Conservation (phyloP, 1,140 invertebrate genomes). For the Heliconius nattereri region DNA sequence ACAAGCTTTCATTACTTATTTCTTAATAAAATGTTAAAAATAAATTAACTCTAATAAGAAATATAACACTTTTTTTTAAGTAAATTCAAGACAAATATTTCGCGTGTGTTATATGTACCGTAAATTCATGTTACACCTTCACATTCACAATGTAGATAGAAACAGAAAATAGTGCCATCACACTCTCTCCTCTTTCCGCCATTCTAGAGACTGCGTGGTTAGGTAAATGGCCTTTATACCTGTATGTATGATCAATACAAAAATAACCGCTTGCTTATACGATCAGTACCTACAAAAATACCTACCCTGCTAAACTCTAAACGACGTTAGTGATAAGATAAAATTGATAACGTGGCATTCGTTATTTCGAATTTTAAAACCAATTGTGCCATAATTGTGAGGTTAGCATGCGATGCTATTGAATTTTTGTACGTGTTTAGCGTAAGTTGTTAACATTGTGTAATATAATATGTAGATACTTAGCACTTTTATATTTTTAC, state of each 20-base stretch:
- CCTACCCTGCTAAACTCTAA: background rate
- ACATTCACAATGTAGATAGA: background rate
- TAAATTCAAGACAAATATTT: background rate
- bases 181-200: slow-evolving; percentile 1
- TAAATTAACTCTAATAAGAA: no score
- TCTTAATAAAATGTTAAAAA: no score
- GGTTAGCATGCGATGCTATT: background rate
- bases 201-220: background rate
- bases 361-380: background rate
- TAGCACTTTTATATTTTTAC: no score
- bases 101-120: background rate
- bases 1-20: no score
- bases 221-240: background rate
- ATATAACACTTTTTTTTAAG: no score
- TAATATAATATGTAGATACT: background rate
- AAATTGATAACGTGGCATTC: background rate
- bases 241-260: background rate
- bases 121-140: background rate
- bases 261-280: background rate
- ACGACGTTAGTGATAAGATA: background rate
- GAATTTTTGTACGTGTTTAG: background rate
- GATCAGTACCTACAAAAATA: background rate
- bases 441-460: background rate
- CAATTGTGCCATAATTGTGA: background rate
- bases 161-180: background rate